Conservation (phyloP, 2,888 invertebrate genomes). For the Apomyelois bistriatella region DNA sequence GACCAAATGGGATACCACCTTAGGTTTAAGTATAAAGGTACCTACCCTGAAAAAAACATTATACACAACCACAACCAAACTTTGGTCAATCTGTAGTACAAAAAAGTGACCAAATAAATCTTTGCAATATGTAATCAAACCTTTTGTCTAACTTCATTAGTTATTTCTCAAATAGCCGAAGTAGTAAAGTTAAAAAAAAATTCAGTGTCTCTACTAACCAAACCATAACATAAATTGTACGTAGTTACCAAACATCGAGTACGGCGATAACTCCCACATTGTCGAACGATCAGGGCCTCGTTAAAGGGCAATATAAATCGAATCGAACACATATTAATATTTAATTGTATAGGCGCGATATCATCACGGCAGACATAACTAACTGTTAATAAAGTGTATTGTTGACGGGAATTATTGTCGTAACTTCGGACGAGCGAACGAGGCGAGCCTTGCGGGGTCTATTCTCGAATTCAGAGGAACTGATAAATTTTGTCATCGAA, state of each 20-base stretch:
- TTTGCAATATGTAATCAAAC: no score
- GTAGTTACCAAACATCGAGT: background rate
- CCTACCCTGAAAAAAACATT: no score
- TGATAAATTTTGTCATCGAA: background rate
- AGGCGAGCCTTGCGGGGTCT: conserved; percentile 37
- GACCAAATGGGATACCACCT: no score
- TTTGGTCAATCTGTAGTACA: no score
- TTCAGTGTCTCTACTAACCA: no score
- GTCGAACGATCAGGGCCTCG: conserved; percentile 35
- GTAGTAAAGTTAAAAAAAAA: no score
- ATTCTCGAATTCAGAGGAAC: conserved; percentile 32
- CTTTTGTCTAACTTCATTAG: no score
- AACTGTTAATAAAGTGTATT: conserved; percentile 77
- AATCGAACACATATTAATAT: conserved; percentile 70
- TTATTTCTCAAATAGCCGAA: no score
- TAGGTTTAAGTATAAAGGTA: no score
- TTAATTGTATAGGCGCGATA: conserved; percentile 77
- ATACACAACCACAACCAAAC: no score
- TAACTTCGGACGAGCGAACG: conserved; percentile 51
- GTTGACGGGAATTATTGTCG: conserved; percentile 76
- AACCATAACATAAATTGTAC: background rate
- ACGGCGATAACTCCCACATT: conserved; percentile 46
- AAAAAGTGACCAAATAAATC: no score
- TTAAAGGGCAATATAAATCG: conserved; percentile 54
- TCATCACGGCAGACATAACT: conserved; percentile 68